phyloP scores from a whole-genome alignment of 2,113 vertebrate genomes.

The Rissa tridactyla region DNA sequence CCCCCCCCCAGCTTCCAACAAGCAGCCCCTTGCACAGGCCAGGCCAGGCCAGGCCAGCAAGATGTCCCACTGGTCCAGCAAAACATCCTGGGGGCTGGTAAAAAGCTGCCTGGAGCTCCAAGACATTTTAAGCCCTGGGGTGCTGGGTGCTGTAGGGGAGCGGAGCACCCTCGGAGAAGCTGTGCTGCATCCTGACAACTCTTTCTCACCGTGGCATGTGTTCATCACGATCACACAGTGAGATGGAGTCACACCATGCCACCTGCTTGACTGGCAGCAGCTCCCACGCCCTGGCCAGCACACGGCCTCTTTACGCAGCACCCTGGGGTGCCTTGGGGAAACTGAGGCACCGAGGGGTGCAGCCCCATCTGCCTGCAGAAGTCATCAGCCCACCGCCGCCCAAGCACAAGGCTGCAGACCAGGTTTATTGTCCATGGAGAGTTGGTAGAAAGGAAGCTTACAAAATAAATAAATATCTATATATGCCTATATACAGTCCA shows the following conservation, averaged over 20 bases:
- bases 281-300: neutral
- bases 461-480: conserved; percentile 17
- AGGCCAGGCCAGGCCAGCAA: neutral
- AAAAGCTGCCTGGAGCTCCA: neutral
- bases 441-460: neutral
- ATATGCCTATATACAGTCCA: neutral
- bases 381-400: neutral
- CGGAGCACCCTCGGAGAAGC: neutral
- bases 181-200: accelerated
- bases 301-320: neutral
- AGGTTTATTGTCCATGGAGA: neutral
- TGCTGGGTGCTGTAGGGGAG: neutral
- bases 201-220: accelerated
- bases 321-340: neutral
- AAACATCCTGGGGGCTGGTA: neutral
- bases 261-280: neutral
- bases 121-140: neutral
- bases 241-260: neutral
- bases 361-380: neutral
- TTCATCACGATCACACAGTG: accelerated
- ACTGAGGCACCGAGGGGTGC: neutral
- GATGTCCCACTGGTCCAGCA: neutral
- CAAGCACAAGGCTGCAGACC: neutral
- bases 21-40: neutral
- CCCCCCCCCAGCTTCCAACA: too few species aligned